phyloP scores from a whole-genome alignment of 2,888 invertebrate species.

The Bellardia bayeri region DNA sequence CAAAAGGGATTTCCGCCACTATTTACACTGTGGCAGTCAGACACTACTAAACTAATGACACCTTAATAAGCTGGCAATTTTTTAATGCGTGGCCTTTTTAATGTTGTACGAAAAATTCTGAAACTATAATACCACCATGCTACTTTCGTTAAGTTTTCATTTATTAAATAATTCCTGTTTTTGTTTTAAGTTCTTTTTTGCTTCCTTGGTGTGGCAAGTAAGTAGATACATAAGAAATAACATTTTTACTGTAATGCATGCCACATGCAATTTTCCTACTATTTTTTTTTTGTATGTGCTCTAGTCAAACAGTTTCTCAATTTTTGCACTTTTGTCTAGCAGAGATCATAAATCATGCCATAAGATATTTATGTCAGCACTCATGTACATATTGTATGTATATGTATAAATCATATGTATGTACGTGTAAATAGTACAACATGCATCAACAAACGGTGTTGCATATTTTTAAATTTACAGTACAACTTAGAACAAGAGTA shows the following conservation, averaged over 20 bases:
- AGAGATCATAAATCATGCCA: conserved; percentile 62
- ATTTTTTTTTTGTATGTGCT: background rate
- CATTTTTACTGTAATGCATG: conserved; percentile 19
- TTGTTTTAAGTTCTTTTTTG: background rate
- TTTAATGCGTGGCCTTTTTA: conserved; percentile 14
- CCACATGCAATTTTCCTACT: conserved; percentile 37
- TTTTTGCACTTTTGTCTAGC: conserved; percentile 27
- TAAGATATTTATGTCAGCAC: conserved; percentile 66
- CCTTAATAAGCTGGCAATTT: conserved; percentile 25
- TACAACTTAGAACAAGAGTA: background rate
- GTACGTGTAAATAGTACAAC: conserved; percentile 38
- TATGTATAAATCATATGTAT: background rate
- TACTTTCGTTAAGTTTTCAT: conserved; percentile 11
- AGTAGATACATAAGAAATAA: conserved; percentile 10
- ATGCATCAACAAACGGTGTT: conserved; percentile 45
- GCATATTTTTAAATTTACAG: conserved; percentile 12
- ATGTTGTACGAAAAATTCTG: background rate
- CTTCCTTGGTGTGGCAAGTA: conserved; percentile 5
- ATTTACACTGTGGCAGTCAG: background rate
- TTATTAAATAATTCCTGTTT: conserved; percentile 23
- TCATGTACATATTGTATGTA: conserved; percentile 48
- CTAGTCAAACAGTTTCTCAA: conserved; percentile 29
- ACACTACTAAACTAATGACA: conserved; percentile 19
- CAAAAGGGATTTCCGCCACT: conserved; percentile 52
- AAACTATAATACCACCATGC: conserved; percentile 29